These are phyloP conservation scores for Lemur catta DNA, from an alignment of 2,797 vertebrate species.

Conservation along the genomic window DNA sequence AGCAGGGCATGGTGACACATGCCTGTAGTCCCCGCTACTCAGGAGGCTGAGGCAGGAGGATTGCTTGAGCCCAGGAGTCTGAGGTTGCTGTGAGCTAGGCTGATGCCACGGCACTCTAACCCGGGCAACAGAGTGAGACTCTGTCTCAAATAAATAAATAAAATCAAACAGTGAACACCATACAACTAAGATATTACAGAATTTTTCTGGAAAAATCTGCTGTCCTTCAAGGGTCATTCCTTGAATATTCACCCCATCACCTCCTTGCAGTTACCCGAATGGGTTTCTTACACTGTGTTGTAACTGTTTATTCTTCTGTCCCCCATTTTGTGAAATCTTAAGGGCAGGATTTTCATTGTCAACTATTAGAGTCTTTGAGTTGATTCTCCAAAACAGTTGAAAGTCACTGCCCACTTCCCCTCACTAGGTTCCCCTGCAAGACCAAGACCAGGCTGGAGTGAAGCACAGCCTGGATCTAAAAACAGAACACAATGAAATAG, in stretches of 20 bases:
- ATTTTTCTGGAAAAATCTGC: background rate
- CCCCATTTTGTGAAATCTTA: background rate
- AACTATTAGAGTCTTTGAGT: background rate
- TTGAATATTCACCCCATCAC: background rate
- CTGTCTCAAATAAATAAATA: too few relatives aligned
- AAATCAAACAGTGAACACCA: background rate
- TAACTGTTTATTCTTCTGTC: background rate
- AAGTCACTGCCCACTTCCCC: background rate
- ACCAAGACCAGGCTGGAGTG: background rate
- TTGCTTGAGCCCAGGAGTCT: too few relatives aligned
- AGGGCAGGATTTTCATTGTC: too few relatives aligned
- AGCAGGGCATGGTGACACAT: too few relatives aligned
- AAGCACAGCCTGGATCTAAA: background rate
- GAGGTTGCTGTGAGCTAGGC: too few relatives aligned
- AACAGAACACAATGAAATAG: background rate
- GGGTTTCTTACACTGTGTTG: background rate
- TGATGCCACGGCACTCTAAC: too few relatives aligned
- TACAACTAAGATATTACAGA: background rate
- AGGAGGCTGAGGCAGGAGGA: too few relatives aligned
- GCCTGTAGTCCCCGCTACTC: too few relatives aligned
- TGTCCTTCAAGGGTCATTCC: background rate
- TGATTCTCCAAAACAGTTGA: background rate
- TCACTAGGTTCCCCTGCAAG: accelerated
- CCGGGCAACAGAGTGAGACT: too few relatives aligned
- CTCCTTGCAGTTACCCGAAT: background rate